Base-by-base conservation (phyloP, 2,113 vertebrate species). In the Archilochus colubris region DNA sequence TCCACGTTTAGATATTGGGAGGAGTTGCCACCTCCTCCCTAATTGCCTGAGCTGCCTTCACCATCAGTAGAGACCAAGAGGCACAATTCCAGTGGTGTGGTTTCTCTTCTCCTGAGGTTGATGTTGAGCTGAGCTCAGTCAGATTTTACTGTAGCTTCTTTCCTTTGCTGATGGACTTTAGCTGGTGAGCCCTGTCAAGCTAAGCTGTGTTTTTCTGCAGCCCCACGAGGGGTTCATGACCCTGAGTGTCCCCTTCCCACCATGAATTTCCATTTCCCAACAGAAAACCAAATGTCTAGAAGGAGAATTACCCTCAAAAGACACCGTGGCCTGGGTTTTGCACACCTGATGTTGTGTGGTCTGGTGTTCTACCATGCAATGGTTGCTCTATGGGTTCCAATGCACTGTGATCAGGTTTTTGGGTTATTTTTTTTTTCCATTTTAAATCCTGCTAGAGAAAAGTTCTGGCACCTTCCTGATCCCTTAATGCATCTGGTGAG, bases 331-430 rank as follows among this genome's bases (percentile, higher is more conserved):
- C 7, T 15, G 27, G 14, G 14, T 33, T 87, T 68, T 61, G 46
- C 51, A 44, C 44, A 38, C 16, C 11, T 2, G 0, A 2, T 53
- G 28, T 36, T 1, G 0, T 21, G 20, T 63, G 59, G 43, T 83
- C 8, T 53, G 36, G 36, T 68, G 44, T 64, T 83, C 12, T 16
- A 31, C 50, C 8, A 2, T 13, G 33, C 38, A 38, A 28, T 64
- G 50, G 10, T 53, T 69, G 63, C 5, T 4, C 18, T 70, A 24
- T 44, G 53, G 20, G 5, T 86, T 25, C 51, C 64, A 63, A 33
- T 0, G 2, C 24, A 20, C 14, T 3, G 1, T 22, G 64, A 30
- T 67, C 31, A 28, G 36, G 18, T 5, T 58, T 14, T 40, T 53
- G 68, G 40, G 40, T 5, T 40, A 54, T 14, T 40, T 57, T 73